phyloP scores from a whole-genome alignment of 2,113 vertebrate genomes.

The Guaruba guarouba region DNA sequence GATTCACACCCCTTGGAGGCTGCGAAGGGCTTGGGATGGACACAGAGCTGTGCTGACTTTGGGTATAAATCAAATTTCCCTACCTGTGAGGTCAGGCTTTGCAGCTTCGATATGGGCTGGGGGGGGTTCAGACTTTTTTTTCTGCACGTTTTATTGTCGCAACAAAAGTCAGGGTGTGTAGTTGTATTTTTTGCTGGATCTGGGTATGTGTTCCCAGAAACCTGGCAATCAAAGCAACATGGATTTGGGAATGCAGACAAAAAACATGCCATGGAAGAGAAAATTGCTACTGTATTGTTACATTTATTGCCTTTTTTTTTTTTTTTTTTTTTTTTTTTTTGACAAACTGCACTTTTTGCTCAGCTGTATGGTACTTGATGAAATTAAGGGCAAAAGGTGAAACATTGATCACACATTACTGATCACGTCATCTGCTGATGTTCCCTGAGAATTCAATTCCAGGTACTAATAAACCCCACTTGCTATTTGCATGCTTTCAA shows the following conservation, averaged over 20 bases:
- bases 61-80: neutral
- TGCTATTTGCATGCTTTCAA: slow-evolving; percentile 67
- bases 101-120: neutral
- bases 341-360: neutral
- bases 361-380: slow-evolving; percentile 75
- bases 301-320: neutral
- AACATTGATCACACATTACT: slow-evolving; percentile 76
- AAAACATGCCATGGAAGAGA: neutral
- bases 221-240: neutral
- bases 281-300: neutral
- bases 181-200: neutral
- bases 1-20: too few species aligned
- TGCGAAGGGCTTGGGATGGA: neutral
- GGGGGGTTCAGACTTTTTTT: neutral
- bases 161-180: neutral
- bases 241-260: neutral
- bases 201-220: neutral
- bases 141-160: neutral
- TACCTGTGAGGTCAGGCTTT: neutral
- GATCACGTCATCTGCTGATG: slow-evolving; percentile 60
- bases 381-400: slow-evolving; percentile 76
- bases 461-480: slow-evolving; percentile 58
- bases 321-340: neutral
- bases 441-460: slow-evolving; percentile 72
- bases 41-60: neutral